Percentiles rank a stretch among this genome's conserved stretches.
These are phyloP conservation scores for Trichomalopsis sarcophagae DNA, from an alignment of 1,140 invertebrate genomes.

Conservation along the genomic window DNA sequence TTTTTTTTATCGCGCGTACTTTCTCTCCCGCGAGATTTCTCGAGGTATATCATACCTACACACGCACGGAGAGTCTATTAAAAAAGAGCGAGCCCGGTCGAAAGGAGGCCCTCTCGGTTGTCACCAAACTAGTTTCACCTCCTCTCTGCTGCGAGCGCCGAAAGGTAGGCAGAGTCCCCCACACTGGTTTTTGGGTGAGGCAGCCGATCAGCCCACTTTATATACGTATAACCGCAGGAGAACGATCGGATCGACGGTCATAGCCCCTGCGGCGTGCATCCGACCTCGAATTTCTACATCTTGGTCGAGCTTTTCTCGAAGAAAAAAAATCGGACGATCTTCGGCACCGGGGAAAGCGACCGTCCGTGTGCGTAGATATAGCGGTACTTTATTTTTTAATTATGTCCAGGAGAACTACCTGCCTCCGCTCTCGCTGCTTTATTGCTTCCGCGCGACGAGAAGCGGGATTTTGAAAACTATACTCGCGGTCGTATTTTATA, in stretches of 20 bases:
- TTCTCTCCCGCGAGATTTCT: not conserved
- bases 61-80: not conserved
- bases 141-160: not conserved
- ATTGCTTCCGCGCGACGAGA: constrained; percentile 25
- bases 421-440: not conserved
- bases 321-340: not conserved
- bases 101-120: constrained; percentile 29
- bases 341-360: not conserved
- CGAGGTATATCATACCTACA: not conserved
- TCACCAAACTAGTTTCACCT: constrained; percentile 44
- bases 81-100: constrained; percentile 8
- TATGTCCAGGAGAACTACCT: constrained; percentile 8
- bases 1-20: not conserved
- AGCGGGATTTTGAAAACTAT: not conserved
- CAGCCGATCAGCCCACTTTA: constrained; percentile 1
- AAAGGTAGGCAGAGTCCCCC: not conserved
- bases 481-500: not conserved
- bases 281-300: constrained; percentile 18
- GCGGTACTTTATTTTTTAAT: constrained; percentile 21
- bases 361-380: not conserved
- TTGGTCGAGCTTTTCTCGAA: not conserved
- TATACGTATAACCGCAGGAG: not conserved
- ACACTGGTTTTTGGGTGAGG: constrained; percentile 13
- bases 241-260: not conserved
- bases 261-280: constrained; percentile 32